Evolutionary conservation across 2,888 invertebrate genomes (phyloP).

Genomic region (Mythimna lalbum): DNA sequence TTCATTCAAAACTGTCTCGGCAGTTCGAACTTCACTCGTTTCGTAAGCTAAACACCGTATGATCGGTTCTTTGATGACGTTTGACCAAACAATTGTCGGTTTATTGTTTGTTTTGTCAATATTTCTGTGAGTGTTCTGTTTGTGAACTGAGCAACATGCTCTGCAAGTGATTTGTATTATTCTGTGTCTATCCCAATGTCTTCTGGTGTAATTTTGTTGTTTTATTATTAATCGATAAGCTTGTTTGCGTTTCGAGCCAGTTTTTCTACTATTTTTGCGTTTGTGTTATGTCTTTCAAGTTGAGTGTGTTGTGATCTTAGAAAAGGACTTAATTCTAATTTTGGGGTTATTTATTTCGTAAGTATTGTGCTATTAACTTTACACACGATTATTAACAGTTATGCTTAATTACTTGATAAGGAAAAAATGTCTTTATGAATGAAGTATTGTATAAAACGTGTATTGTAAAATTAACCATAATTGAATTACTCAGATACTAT

Average conservation of each 20-base stretch:
- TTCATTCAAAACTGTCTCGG: slow-evolving; percentile 82
- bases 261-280: slow-evolving; percentile 52
- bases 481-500: slow-evolving; percentile 29
- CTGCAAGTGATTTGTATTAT: slow-evolving; percentile 66
- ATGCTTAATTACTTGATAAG: slow-evolving; percentile 13
- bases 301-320: slow-evolving; percentile 41
- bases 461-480: slow-evolving; percentile 17
- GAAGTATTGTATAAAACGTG: slow-evolving; percentile 31
- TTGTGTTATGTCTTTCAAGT: slow-evolving; percentile 41
- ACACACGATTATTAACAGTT: not conserved
- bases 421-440: not conserved
- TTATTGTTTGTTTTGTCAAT: slow-evolving; percentile 86
- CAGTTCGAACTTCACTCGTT: slow-evolving; percentile 81
- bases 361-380: slow-evolving; percentile 33
- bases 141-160: slow-evolving; percentile 65
- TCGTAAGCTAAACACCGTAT: slow-evolving; percentile 77
- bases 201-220: slow-evolving; percentile 39
- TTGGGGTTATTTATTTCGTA: slow-evolving; percentile 38
- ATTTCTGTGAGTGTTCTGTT: slow-evolving; percentile 71
- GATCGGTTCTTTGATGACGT: slow-evolving; percentile 85
- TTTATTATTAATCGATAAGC: slow-evolving; percentile 36
- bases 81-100: slow-evolving; percentile 79
- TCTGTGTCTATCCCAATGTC: slow-evolving; percentile 49
- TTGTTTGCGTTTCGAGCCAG: slow-evolving; percentile 28
- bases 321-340: slow-evolving; percentile 15